Evolutionary conservation across 2,113 vertebrate genomes (phyloP), one percentile per base, ranked within the genome.

Genomic region (Nycticebus coucang): DNA sequence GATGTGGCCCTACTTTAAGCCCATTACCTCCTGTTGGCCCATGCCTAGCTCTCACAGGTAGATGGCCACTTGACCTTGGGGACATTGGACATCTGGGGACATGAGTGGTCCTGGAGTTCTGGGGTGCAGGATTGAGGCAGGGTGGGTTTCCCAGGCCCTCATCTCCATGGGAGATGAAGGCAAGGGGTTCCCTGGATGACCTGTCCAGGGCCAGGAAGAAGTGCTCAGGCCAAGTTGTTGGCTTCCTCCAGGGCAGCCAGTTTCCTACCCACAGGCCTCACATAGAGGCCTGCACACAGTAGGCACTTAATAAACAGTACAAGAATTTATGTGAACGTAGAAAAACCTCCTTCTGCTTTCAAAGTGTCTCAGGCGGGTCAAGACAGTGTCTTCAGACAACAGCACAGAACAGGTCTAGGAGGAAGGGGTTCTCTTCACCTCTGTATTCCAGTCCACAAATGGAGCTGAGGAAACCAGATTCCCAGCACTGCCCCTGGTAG

Each of bases 151-250:
- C 8, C 2, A 1, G 71, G 35, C 4, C 17, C 18, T 77, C 60
- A 0, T 62, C 37, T 15, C 37, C 50, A 24, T n/a, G 2, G 64
- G 17, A 2, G 57, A 35, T 0, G 0, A 37, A 15, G 33, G 37
- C 4, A 6, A 33, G 81, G 28, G 21, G 26, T 9, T 55, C 11
- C 17, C 18, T 2, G 74, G 41, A 17, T 18, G n/a, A 1, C 15
- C 21, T 10, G 41, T 7, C 2, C n/a, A 3, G 19, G 80, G 35
- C 26, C 21, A 11, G 33, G 35, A 66, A 26, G 8, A 6, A 0
- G 21, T 10, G 8, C 18, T 5, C 53, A 14, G 94, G 22, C 5
- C 4, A 0, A 66, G 33, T 53, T 45, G 5, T 18, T 8, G 21
- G 14, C 77, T 30, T 79, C 66, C 15, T 37, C 14, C 28, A 0